phyloP scores from a whole-genome alignment of 1,140 invertebrate species.

The Drosophila yakuba region DNA sequence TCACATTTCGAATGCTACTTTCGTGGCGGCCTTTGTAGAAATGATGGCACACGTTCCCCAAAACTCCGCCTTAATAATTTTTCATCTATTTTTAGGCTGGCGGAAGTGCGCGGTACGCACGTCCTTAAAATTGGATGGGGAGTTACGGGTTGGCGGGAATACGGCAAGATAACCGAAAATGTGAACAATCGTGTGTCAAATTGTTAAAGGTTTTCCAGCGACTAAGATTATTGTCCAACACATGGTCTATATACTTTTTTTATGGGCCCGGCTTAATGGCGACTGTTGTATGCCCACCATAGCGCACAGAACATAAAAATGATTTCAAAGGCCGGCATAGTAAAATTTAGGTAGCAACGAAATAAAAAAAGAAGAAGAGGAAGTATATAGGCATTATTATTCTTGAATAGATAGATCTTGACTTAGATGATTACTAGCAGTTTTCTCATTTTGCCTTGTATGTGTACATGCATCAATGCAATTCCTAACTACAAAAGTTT shows the following conservation, averaged over 20 bases:
- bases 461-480: no score
- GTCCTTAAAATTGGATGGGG: conserved; percentile 48
- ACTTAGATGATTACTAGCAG: no score
- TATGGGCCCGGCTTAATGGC: conserved; percentile 17
- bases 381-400: no score
- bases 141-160: background rate
- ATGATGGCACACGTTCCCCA: no score
- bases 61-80: conserved; percentile 54
- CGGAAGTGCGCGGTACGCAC: conserved; percentile 59
- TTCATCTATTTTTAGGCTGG: conserved; percentile 65
- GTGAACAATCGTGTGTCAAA: conserved; percentile 45
- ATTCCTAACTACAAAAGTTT: no score
- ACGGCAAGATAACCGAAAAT: conserved; percentile 48
- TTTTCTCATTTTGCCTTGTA: no score
- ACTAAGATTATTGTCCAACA: conserved; percentile 18
- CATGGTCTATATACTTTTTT: conserved; percentile 26
- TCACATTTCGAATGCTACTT: background rate
- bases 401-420: no score
- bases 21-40: background rate
- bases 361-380: no score
- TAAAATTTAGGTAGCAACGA: no score
- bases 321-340: no score
- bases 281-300: background rate
- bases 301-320: no score
- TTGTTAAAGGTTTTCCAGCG: conserved; percentile 34